Conservation (phyloP, 2,888 invertebrate species). For the Glaucopsyche alexis region DNA sequence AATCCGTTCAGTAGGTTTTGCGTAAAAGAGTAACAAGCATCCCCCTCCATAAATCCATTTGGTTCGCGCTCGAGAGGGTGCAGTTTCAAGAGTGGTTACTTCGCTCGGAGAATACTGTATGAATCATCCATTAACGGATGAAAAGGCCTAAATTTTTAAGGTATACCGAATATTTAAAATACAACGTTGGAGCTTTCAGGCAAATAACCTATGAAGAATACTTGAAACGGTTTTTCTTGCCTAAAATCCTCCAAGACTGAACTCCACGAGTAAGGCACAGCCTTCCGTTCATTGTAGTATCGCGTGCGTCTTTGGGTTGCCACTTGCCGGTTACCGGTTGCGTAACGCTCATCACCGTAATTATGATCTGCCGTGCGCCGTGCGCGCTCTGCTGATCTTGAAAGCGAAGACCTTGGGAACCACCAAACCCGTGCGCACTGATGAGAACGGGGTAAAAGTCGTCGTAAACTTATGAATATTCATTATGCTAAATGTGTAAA, state of each 20-base stretch:
- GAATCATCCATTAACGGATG: too few species aligned
- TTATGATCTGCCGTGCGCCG: constrained; percentile 56
- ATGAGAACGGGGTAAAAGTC: constrained; percentile 14
- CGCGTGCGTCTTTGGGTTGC: constrained; percentile 47
- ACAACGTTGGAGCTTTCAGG: not conserved
- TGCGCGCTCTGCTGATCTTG: constrained; percentile 75
- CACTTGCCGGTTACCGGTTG: constrained; percentile 48
- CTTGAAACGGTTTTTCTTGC: not conserved
- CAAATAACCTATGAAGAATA: not conserved
- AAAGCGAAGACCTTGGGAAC: constrained; percentile 77
- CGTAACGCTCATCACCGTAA: constrained; percentile 72
- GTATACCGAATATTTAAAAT: too few species aligned
- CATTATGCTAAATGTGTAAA: not conserved
- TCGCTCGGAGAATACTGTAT: too few species aligned
- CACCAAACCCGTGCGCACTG: constrained; percentile 33
- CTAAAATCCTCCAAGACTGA: not conserved
- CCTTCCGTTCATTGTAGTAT: constrained; percentile 47
- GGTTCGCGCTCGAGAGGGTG: too few species aligned
- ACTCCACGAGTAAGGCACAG: constrained; percentile 20
- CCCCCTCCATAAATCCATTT: too few species aligned
- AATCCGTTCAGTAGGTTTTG: too few species aligned
- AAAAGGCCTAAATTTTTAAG: too few species aligned
- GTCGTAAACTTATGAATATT: constrained; percentile 11
- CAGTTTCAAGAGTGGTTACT: too few species aligned
- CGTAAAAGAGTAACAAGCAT: too few species aligned